These are phyloP conservation scores for Anas flavirostris DNA, from an alignment of 2,797 vertebrate species.

Conservation along the genomic window DNA sequence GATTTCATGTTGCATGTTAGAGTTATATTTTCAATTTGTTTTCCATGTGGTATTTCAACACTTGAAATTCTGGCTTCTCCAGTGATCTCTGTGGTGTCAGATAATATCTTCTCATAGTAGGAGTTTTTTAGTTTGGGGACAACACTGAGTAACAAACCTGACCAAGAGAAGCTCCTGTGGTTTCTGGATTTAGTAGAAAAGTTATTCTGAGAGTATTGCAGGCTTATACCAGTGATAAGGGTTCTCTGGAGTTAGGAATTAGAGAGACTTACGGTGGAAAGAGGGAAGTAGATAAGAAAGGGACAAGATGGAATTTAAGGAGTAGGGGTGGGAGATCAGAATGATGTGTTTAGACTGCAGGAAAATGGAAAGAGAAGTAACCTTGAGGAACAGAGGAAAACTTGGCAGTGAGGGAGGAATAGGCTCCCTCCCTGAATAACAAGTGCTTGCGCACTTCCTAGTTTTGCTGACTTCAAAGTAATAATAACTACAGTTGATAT, in stretches of 20 bases:
- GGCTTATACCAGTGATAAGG: not conserved
- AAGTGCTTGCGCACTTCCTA: conserved; percentile 25
- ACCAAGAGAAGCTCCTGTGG: not conserved
- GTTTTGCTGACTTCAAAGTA: conserved; percentile 47
- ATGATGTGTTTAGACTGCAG: not conserved
- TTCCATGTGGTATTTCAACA: not conserved
- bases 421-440: not conserved
- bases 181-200: not conserved
- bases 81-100: not conserved
- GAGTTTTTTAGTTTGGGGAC: not conserved
- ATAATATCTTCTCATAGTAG: not conserved
- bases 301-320: not conserved
- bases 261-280: not conserved
- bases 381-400: not conserved
- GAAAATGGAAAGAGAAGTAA: conserved; percentile 2
- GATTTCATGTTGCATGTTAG: not conserved
- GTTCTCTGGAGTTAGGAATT: not conserved
- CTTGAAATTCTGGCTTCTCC: not conserved
- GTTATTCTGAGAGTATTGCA: not conserved
- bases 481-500: conserved; percentile 63
- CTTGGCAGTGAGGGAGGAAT: not conserved
- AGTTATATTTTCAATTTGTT: not conserved
- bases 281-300: conserved; percentile 17
- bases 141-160: not conserved
- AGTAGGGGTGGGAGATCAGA: not conserved